Evolutionary conservation across 2,888 invertebrate species (phyloP), one percentile per base, ranked within the genome.

Genomic region (Eueremaeus valkanovi): DNA sequence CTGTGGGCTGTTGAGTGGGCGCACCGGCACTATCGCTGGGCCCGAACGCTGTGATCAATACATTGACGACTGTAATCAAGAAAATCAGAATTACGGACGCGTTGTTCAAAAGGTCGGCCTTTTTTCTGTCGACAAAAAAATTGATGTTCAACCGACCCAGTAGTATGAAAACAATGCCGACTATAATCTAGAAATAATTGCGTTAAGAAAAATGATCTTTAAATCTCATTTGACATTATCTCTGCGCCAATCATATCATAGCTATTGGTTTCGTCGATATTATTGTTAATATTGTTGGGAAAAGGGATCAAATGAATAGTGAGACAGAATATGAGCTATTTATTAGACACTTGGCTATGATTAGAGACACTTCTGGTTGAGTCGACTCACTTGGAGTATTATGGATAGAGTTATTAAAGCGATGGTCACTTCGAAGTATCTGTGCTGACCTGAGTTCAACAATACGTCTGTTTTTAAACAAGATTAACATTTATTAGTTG

Each of bases 81-180:
- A 79, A 80, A 11, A 80, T 79, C 24, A 79, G 27, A 40, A 80
- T 79, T n/a, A 80, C 78, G n/a, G 77, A 73, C 21, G 78, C 72
- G 42, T 80, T 80, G 72, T 80, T 80, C 11, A 78, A 76, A 31
- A 78, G 63, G 40, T 80, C 79, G 16, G 79, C 79, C 27, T 77
- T 51, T 42, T 77, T 76, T 42, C 80, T 79, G 55, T 80, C 79
- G 55, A 77, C 77, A 42, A 75, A 61, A 33, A 76, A 77, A 51
- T 80, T 80, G 29, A 80, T 78, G 58, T 80, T 80, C 73, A 78
- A 78, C 21, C 80, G 78, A 40, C 79, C 80, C 18, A 80, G 77
- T 11, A 79, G 77, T 16, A 80, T 79, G 40, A 80, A 75, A 9
- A 80, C 76, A 66, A 79, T 79, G 36, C 80, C 80, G 36, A 80